phyloP scores from a whole-genome alignment of 2,113 vertebrate genomes.

The Tympanuchus pallidicinctus region DNA sequence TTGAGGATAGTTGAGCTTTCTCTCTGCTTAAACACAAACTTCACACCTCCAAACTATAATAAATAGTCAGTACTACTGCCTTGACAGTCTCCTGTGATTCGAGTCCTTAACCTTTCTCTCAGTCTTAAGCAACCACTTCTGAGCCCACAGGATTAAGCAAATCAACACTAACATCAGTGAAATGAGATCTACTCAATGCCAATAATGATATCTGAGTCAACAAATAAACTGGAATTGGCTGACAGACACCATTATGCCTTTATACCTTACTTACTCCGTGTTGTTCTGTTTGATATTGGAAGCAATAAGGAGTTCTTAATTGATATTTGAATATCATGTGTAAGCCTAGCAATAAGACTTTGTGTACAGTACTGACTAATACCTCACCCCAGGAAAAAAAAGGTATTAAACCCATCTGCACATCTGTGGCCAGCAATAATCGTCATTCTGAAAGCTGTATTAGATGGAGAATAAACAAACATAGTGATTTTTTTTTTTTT shows the following conservation, averaged over 20 bases:
- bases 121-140: not conserved
- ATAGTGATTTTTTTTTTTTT: not conserved
- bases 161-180: not conserved
- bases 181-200: not conserved
- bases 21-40: not conserved
- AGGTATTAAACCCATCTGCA: not conserved
- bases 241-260: not conserved
- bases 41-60: not conserved
- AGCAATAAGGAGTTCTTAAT: not conserved
- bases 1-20: not conserved
- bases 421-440: rapidly evolving
- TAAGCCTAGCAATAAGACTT: not conserved
- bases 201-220: not conserved
- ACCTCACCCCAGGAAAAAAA: not conserved
- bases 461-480: not conserved
- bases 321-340: not conserved
- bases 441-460: not conserved
- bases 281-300: not conserved
- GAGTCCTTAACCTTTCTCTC: not conserved
- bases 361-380: not conserved
- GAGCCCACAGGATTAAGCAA: not conserved
- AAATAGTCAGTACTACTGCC: not conserved
- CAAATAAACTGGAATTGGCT: not conserved
- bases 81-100: not conserved
- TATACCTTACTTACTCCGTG: not conserved